These are phyloP conservation scores for Coluber constrictor DNA, from an alignment of 2,797 vertebrate species.

Conservation along the genomic window DNA sequence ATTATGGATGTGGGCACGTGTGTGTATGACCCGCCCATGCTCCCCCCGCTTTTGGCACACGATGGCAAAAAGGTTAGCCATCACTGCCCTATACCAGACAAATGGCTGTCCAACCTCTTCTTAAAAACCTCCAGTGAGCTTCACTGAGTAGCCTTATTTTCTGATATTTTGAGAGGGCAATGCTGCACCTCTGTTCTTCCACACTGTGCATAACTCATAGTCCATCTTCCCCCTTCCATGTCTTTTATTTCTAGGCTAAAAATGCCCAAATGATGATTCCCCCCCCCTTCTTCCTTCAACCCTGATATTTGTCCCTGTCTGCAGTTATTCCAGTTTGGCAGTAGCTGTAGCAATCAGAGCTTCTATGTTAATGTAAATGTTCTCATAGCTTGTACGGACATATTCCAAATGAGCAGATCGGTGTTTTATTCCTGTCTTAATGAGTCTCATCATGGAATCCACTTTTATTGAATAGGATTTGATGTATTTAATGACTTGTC, in stretches of 20 bases:
- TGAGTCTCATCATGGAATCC: background rate
- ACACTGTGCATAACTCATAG: background rate
- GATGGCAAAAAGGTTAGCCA: too few species aligned
- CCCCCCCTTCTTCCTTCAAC: background rate
- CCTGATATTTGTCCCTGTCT: background rate
- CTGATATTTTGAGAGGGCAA: background rate
- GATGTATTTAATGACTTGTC: background rate
- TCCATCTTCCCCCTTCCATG: background rate
- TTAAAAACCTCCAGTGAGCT: background rate
- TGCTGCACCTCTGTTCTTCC: background rate
- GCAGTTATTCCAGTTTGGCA: background rate
- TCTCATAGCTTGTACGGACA: background rate
- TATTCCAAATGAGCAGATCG: background rate
- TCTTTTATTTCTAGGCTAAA: background rate
- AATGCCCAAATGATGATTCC: background rate
- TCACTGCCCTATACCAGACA: background rate
- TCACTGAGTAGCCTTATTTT: background rate
- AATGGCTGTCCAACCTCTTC: background rate
- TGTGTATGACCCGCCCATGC: rapidly evolving
- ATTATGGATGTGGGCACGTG: too few species aligned
- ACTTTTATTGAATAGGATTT: background rate
- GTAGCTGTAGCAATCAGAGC: background rate
- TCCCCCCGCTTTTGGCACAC: too few species aligned
- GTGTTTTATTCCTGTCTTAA: background rate
- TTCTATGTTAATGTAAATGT: background rate